Conservation (phyloP, 1,140 invertebrate species). For the Phortica variegata region DNA sequence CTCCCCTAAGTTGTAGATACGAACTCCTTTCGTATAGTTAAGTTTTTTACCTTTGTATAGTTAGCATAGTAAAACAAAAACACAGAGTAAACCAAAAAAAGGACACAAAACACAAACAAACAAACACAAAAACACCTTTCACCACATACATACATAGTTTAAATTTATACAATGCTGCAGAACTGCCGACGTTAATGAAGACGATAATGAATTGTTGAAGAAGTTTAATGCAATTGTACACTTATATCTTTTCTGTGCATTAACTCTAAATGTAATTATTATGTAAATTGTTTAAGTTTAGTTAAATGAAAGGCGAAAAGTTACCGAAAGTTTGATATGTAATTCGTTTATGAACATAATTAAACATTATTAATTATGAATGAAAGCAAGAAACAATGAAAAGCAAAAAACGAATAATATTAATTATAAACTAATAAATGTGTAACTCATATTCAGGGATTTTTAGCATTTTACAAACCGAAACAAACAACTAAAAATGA, state of each 20-base stretch:
- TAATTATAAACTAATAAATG: constrained; percentile 30
- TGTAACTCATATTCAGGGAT: constrained; percentile 57
- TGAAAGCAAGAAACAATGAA: constrained; percentile 12
- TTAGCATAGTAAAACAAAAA: constrained; percentile 9
- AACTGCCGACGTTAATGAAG: constrained; percentile 39
- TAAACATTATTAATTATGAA: constrained; percentile 31
- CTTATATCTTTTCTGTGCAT: background rate
- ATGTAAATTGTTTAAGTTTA: background rate
- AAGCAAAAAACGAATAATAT: background rate
- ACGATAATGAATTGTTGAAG: too few species aligned
- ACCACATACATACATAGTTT: constrained; percentile 24
- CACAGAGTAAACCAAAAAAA: constrained; percentile 8
- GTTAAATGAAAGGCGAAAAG: too few species aligned
- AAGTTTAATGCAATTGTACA: constrained; percentile 24
- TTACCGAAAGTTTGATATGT: too few species aligned
- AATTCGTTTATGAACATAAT: too few species aligned
- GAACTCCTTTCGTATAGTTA: constrained; percentile 35
- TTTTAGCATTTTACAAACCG: constrained; percentile 54
- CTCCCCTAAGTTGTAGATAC: constrained; percentile 36
- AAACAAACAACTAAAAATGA: constrained; percentile 15
- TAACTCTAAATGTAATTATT: background rate
- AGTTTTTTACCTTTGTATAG: constrained; percentile 27
- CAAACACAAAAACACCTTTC: constrained; percentile 28
- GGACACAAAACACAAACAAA: constrained; percentile 13
- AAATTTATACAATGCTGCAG: constrained; percentile 34